A percentile compares a stretch with the other conserved stretches of the same genome.
phyloP scores from a whole-genome alignment of 2,113 vertebrate genomes.

The Vimba vimba region DNA sequence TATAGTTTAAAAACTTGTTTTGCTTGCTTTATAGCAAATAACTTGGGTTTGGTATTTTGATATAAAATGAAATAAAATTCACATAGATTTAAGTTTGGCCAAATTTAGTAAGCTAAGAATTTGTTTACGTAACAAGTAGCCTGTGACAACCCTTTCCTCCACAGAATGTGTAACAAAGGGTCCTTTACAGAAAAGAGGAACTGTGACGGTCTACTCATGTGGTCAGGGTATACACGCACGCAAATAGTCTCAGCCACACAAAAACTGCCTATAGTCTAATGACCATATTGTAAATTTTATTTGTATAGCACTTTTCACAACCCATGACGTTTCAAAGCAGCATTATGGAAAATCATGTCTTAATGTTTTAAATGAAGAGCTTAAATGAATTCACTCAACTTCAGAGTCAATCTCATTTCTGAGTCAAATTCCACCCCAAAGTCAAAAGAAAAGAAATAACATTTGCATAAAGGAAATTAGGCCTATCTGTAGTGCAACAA shows the following conservation, averaged over 20 bases:
- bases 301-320: not conserved
- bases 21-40: not conserved
- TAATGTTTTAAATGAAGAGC: conserved; percentile 8
- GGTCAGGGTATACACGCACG: conserved; percentile 23
- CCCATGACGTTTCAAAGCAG: not conserved
- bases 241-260: conserved; percentile 38
- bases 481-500: too few relatives aligned
- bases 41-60: not conserved
- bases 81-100: not conserved
- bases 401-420: conserved; percentile 6
- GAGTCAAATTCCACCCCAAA: not conserved
- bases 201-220: conserved; percentile 32
- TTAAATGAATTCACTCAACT: conserved; percentile 4
- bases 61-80: not conserved
- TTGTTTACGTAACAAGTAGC: not conserved
- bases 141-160: conserved; percentile 41
- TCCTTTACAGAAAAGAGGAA: conserved; percentile 50
- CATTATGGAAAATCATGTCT: not conserved
- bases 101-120: not conserved
- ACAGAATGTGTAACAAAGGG: conserved; percentile 51
- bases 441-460: not conserved
- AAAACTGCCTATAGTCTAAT: conserved; percentile 4
- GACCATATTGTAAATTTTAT: not conserved
- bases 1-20: not conserved
- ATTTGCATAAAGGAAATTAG: too few relatives aligned